Evolutionary conservation across 2,113 vertebrate genomes (phyloP), one percentile per base, ranked within the genome.

Genomic region (Neolamprologus modestus): DNA sequence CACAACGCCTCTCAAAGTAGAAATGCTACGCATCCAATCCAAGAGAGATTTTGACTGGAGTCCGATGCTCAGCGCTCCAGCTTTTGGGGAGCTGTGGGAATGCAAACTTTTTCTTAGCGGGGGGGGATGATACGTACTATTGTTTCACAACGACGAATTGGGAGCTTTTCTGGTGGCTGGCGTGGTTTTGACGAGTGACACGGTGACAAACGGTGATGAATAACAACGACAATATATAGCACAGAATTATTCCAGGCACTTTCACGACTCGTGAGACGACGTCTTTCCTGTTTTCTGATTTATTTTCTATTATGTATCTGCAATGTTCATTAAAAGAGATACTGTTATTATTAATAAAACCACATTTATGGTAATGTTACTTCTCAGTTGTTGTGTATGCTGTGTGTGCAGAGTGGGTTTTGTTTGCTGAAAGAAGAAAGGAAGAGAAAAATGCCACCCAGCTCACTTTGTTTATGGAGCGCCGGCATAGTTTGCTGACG

Each of bases 261-360:
- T 96, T 96, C 95, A 96, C 92, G 59, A 94, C 89, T 95, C 87
- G 90, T 84, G 92, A 94, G 94, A 93, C 87, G 73, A 94, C 91
- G 96, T 96, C 94, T 95, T 94, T 95, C 87, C 92, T 92, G 92
- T 96, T 96, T 96, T 96, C 93, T 89, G 90, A 94, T 93, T 94
- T 95, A 88, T 96, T 97, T 97, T 96, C 94, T 95, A 95, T 95
- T 94, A 93, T 96, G 95, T 96, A 96, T 95, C 94, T 96, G 95
- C 95, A 95, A 96, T 96, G 96, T 96, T 96, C 95, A 95, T 96
- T 95, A 95, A 96, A 95, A 95, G 90, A 96, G 95, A 96, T 96
- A 96, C 94, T 96, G 95, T 95, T 96, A 95, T 96, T 96, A 96
- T 95, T 96, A 96, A 95, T 96, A 96, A 96, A 97, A 95, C 93